Base-by-base conservation (phyloP, 2,797 vertebrate genomes). In the Tokudaia muenninki region DNA sequence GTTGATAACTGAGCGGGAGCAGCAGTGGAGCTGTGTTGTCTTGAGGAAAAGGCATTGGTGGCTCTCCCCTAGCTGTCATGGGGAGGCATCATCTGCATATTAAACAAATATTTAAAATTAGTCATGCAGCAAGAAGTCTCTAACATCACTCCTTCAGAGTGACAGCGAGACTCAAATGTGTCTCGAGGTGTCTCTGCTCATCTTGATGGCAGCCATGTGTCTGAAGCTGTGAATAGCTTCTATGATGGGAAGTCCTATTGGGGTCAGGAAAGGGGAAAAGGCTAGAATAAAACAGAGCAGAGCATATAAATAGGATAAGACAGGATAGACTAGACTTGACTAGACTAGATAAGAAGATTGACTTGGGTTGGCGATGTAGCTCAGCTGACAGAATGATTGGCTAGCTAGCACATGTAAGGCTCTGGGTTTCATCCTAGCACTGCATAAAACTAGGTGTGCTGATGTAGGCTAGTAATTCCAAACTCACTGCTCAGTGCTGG, bases 31-130 rank as follows among this genome's bases (percentile, higher is more conserved):
- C 82, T 86, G 91, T 93, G 94, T 88, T 47, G 0, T 84, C 90
- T 67, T 86, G 72, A 70, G 31, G 55, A 55, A 97, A 87, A 96
- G 92, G 96, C 95, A 95, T 95, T 91, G 92, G 94, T 75, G 41
- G 47, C 75, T 80, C 77, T 90, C 84, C 77, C 87, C 59, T 94
- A n/a, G 90, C 94, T 98, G 97, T 97, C 97, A 81, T 82, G 72
- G 70, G 88, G 95, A 97, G 95, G 55, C 81, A 65, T 93, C 55
- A 94, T 98, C 97, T 97, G 94, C 98, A 97, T 97, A 97, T 97
- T 97, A 97, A 97, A 94, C 92, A 96, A 97, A 98, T 95, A 95
- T 97, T 97, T 96, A 96, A 97, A 98, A 97, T 98, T 96, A 97
- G 89, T 80, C 92, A 92, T 67, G 96, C 97, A 97, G 81, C 92